Evolutionary conservation across 1,140 invertebrate genomes (phyloP), one percentile per base, ranked within the genome.

Genomic region (Meloidogyne chitwoodi): DNA sequence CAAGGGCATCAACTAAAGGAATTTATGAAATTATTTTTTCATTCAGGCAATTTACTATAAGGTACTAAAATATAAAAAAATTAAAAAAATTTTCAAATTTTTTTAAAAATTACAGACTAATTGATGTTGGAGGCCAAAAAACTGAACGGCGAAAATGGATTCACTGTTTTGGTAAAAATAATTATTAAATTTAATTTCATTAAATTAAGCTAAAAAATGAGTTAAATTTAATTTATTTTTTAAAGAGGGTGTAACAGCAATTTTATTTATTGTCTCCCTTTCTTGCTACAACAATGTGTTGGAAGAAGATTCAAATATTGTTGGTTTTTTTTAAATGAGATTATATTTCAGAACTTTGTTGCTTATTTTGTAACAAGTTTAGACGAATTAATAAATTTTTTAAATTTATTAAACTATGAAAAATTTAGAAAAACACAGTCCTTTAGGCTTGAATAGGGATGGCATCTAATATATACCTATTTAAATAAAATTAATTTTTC

Each of bases 201-300:
- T 19, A 66, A 66, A 31, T 66, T 22, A 5, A 3, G 4, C 19
- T 48, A 48, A 48, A 6, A 56, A 56, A 5, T n/a, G n/a, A n/a
- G n/a, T n/a, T n/a, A n/a, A 48, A 3, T 19, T 38, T n/a, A n/a
- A 56, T n/a, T 56, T n/a, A n/a, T n/a, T 56, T n/a, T 67, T 67
- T n/a, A 19, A 34, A 73, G 71, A 77, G 26, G 76, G 48, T 16
- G 76, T 79, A 1, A 67, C 76, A 1, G 76, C 76, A n/a, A 77
- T 77, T 78, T 22, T 77, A 27, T 77, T 77, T n/a, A 38, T 77
- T 38, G 41, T 77, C 6, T 65, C 76, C 16, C 56, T 77, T 34
- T 78, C 75, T 19, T 77, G 76, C 61, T 77, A 77, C 24, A 66
- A 77, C 16, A 71, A 77, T 22, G 22, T 29, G 10, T 38, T 77